Percentiles rank a stretch among this genome's conserved stretches.
These are phyloP conservation scores for Asarcornis scutulata DNA, from an alignment of 2,113 vertebrate species.

Conservation along the genomic window DNA sequence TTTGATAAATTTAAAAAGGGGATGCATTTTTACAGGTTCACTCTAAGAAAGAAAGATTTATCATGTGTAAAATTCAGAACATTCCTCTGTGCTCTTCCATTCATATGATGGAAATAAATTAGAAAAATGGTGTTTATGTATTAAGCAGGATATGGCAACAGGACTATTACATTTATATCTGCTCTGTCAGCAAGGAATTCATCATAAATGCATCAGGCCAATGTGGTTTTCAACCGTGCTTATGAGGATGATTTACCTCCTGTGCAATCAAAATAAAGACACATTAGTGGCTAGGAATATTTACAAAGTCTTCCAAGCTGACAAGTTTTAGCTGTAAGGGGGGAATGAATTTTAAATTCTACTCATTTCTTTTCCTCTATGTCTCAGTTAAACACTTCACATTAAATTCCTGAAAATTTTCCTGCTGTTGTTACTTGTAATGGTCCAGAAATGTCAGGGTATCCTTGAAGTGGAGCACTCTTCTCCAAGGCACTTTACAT, in stretches of 20 bases:
- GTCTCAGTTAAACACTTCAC: background rate
- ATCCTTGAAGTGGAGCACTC: slow-evolving; percentile 21
- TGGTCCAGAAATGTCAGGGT: slow-evolving; percentile 6
- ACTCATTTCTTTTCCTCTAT: background rate
- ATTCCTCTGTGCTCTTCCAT: background rate
- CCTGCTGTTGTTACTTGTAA: background rate
- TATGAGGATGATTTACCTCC: background rate
- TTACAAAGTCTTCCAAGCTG: background rate
- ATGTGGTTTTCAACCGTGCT: background rate
- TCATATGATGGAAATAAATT: background rate
- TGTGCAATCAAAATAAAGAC: slow-evolving; percentile 7
- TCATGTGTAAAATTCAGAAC: background rate
- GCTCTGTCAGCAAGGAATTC: background rate
- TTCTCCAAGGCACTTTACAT: background rate
- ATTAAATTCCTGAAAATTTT: slow-evolving; percentile 14
- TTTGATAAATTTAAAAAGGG: background rate
- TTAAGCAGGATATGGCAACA: background rate
- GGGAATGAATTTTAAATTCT: background rate
- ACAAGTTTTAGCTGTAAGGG: background rate
- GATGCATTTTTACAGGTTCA: background rate
- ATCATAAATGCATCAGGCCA: background rate
- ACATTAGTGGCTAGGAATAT: background rate
- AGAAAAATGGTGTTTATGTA: background rate
- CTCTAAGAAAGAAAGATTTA: background rate
- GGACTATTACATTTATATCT: background rate